phyloP scores from a whole-genome alignment of 1,140 invertebrate species.

The Cardiocondyla obscurior region DNA sequence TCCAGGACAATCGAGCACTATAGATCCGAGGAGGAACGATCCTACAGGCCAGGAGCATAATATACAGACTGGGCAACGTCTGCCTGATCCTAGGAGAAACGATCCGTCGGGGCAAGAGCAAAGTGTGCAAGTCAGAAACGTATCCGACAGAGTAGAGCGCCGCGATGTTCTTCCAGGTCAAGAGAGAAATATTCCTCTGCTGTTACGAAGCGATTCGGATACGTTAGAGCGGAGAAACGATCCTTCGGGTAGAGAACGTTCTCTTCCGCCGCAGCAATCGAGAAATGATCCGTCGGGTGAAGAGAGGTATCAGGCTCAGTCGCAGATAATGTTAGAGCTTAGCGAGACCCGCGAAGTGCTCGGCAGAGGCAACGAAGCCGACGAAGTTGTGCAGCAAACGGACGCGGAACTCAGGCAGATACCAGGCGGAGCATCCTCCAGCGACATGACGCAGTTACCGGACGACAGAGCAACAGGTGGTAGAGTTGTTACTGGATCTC shows the following conservation, averaged over 20 bases:
- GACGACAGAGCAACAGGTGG: constrained; percentile 73
- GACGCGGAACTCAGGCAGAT: constrained; percentile 78
- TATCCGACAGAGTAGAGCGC: constrained; percentile 76
- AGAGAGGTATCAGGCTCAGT: constrained; percentile 70
- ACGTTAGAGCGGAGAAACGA: constrained; percentile 79
- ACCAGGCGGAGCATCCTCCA: constrained; percentile 79
- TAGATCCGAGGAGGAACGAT: constrained; percentile 80
- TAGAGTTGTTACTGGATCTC: constrained; percentile 81
- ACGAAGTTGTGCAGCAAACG: constrained; percentile 68
- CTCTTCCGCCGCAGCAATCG: constrained; percentile 76
- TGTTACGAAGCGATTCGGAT: constrained; percentile 71
- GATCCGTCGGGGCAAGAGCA: constrained; percentile 82
- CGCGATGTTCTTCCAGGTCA: constrained; percentile 81
- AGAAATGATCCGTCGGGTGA: constrained; percentile 82
- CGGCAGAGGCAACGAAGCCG: constrained; percentile 77
- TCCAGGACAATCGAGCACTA: constrained; percentile 80
- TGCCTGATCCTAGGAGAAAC: constrained; percentile 78
- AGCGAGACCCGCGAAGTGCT: constrained; percentile 77
- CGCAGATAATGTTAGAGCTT: constrained; percentile 71
- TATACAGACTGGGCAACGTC: constrained; percentile 67
- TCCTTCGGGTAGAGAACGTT: constrained; percentile 80
- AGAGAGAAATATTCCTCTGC: constrained; percentile 71
- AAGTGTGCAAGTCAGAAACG: constrained; percentile 60
- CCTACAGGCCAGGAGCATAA: constrained; percentile 82
- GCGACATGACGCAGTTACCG: constrained; percentile 66